Evolutionary conservation across 2,113 vertebrate genomes (phyloP), one percentile per base, ranked within the genome.

Genomic region (Poecile atricapillus): DNA sequence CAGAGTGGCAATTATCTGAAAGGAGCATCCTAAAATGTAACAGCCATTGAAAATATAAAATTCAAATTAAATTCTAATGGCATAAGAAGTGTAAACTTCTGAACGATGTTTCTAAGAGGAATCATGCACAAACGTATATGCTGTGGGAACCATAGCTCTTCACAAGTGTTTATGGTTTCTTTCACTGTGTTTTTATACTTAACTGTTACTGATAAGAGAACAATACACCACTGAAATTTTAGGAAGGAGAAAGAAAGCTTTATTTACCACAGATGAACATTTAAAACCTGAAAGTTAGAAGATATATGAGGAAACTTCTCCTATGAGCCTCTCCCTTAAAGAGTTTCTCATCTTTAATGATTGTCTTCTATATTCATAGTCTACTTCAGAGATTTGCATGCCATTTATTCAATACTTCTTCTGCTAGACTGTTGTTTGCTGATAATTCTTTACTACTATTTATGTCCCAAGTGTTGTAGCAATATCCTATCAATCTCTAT

Each of bases 391-490:
- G 71, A 63, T 86, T 74, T 91, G 2, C 39, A n/a, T 70, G 59
- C 11, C 35, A 31, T 95, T 90, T 83, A 91, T 93, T 86, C 68
- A 86, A 94, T 68, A 88, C 30, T 41, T 15, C 55, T 92, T 77
- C 55, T 90, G 19, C 47, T 90, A 86, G 13, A 49, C 46, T 77
- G 68, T 78, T 89, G 53, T 77, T 94, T 90, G 43, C 59, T 67
- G 33, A 55, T 94, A 88, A 86, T 88, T 35, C 28, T 77, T 82
- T 91, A 59, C 46, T 74, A 52, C 63, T 88, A 33, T 70, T 91
- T 63, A 55, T 74, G 59, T 91, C 37, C 68, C 0, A 0, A 94
- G 39, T 78, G 68, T 69, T 87, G 59, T 31, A 80, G 55, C 37
- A 83, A 63, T 81, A 49, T 50, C 39, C 55, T 77, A 83, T 86